A percentile compares a stretch with the other conserved stretches of the same genome.
Conservation (phyloP, 2,888 invertebrate species). For the Caenorhabditis virilis region DNA sequence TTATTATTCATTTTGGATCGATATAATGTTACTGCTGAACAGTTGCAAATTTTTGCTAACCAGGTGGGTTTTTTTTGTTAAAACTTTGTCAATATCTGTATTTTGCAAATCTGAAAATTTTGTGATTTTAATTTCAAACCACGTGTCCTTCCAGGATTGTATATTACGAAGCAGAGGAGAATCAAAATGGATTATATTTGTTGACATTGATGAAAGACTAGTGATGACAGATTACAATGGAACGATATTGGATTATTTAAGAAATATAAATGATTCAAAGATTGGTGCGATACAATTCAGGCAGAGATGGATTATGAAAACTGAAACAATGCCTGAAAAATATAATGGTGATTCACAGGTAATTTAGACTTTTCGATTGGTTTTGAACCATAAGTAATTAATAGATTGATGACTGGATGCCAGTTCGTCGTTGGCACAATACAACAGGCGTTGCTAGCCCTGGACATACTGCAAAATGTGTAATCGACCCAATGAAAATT, state of each 20-base stretch:
- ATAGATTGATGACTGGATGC: neutral
- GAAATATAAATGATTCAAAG: neutral
- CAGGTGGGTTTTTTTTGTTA: no score
- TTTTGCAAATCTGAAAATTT: no score
- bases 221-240: constrained; percentile 15
- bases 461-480: neutral
- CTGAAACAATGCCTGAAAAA: neutral
- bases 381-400: no score
- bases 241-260: constrained; percentile 18
- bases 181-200: constrained; percentile 23
- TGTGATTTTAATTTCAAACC: no score
- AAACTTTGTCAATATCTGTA: no score
- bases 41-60: neutral
- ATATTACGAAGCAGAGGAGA: constrained; percentile 8
- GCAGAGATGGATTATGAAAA: neutral
- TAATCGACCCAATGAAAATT: neutral
- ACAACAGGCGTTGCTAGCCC: neutral
- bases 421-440: neutral
- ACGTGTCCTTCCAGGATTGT: constrained; percentile 6
- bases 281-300: constrained; percentile 1
- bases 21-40: constrained; percentile 1
- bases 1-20: constrained; percentile 8
- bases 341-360: neutral
- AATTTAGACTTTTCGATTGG: neutral
- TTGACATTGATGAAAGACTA: constrained; percentile 15